Percentiles rank a stretch among this genome's conserved stretches.
phyloP scores from a whole-genome alignment of 2,113 vertebrate genomes.

The Xiphophorus couchianus region DNA sequence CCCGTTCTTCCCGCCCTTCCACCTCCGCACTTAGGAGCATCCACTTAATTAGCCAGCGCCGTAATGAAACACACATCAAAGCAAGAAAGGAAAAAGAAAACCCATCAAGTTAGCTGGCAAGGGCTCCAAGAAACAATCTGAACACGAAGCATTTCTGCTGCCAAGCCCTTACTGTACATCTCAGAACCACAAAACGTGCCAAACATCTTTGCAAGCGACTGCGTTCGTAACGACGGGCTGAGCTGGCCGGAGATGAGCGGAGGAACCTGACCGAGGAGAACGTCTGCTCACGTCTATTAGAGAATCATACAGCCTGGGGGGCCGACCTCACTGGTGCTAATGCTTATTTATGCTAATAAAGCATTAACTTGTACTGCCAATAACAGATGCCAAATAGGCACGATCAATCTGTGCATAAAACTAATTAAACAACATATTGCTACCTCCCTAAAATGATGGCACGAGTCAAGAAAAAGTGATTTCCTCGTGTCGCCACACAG shows the following conservation, averaged over 20 bases:
- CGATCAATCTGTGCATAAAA: background rate
- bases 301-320: background rate
- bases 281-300: background rate
- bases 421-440: background rate
- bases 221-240: constrained; percentile 17
- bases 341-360: background rate
- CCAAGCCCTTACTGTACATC: constrained; percentile 24
- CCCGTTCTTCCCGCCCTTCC: constrained; percentile 16
- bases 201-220: constrained; percentile 39
- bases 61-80: constrained; percentile 34
- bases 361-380: background rate
- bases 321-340: background rate
- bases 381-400: background rate
- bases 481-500: too few species aligned
- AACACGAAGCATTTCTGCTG: constrained; percentile 19
- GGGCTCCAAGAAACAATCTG: constrained; percentile 18
- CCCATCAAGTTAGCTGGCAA: constrained; percentile 37
- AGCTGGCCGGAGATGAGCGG: constrained; percentile 18
- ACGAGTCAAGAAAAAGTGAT: too few species aligned
- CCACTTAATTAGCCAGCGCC: constrained; percentile 38
- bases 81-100: constrained; percentile 4
- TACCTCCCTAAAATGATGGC: too few species aligned
- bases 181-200: constrained; percentile 6
- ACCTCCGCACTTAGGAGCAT: constrained; percentile 19
- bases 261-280: constrained; percentile 19